phyloP scores from a whole-genome alignment of 2,113 vertebrate genomes.

The Gorsachius goisagi region DNA sequence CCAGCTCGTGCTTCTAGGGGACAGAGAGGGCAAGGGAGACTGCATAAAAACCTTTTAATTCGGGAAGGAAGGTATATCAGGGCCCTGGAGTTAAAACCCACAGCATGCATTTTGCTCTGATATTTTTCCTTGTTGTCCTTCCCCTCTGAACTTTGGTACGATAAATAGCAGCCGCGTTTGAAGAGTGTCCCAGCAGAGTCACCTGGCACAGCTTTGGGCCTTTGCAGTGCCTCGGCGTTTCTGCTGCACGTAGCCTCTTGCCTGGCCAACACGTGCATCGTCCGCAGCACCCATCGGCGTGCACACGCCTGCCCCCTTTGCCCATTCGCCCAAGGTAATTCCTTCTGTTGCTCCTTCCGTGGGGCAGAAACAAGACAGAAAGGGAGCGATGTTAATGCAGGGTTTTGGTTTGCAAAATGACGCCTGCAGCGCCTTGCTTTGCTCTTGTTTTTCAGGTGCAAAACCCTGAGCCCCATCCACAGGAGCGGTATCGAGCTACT shows the following conservation, averaged over 20 bases:
- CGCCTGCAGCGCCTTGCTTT: not conserved
- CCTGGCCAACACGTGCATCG: not conserved
- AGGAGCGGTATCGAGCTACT: fast-evolving
- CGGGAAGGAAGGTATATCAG: not conserved
- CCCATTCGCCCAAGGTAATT: not conserved
- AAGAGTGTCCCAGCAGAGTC: not conserved
- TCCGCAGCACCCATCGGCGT: not conserved
- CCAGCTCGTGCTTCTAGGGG: not conserved
- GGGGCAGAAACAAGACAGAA: not conserved
- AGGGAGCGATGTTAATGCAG: not conserved
- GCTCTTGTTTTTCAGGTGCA: not conserved
- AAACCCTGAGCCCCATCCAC: not conserved
- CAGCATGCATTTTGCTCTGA: not conserved
- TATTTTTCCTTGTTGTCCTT: not conserved
- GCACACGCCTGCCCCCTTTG: fast-evolving
- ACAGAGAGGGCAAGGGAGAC: not conserved
- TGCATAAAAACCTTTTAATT: not conserved
- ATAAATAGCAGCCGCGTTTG: not conserved
- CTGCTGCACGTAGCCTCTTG: not conserved
- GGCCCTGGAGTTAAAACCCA: not conserved
- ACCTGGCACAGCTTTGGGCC: not conserved
- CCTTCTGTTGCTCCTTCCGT: not conserved
- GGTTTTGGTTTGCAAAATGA: not conserved
- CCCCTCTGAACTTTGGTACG: not conserved
- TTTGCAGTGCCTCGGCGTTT: not conserved